Base-by-base conservation (phyloP, 2,888 invertebrate genomes). In the Peribatodes rhomboidaria region DNA sequence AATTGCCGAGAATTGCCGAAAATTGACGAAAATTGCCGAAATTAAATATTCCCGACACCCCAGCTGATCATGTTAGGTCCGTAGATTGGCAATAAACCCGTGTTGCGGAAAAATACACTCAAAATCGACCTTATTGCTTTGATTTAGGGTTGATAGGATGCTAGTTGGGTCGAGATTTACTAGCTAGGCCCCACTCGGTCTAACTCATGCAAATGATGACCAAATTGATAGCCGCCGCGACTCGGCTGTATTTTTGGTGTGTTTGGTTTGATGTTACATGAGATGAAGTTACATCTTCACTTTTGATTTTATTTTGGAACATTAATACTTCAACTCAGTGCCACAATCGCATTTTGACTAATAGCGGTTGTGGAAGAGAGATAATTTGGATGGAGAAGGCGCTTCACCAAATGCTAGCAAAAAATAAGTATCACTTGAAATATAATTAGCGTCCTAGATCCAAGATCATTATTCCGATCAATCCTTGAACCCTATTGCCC, bases 51-150 rank as follows among this genome's bases (percentile, higher is more conserved):
- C 79, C 74, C 80, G 73, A 75, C 83, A 74, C 81, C 82, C 81
- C 79, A 87, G 82, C 83, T 87, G 82, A 92, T 92, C 83, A 79
- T 86, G 96, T 94, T 95, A 89, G 81, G 74, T 80, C 79, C 75
- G 76, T 82, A 92, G 88, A 92, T 92, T 92, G 92, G 75, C 90
- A 89, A 91, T 92, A 90, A 87, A 87, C 78, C 55, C 79, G 78
- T 72, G 70, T 70, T 39, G 49, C 58, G 61, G 55, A 63, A 66
- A 68, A 65, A 57, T 37, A 59, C 42, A 44, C 65, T 58, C 8
- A 63, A 61, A 67, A 60, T 61, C 8, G 53, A 61, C 65, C 52
- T 22, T 65, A 53, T 52, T 6, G 6, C 31, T 10, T 41, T 16
- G 1, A 6, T 0, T 22, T 57, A 61, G 41, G 56, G 65, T 56